These are phyloP conservation scores for Willisornis vidua DNA, from an alignment of 2,113 vertebrate genomes.

Conservation along the genomic window DNA sequence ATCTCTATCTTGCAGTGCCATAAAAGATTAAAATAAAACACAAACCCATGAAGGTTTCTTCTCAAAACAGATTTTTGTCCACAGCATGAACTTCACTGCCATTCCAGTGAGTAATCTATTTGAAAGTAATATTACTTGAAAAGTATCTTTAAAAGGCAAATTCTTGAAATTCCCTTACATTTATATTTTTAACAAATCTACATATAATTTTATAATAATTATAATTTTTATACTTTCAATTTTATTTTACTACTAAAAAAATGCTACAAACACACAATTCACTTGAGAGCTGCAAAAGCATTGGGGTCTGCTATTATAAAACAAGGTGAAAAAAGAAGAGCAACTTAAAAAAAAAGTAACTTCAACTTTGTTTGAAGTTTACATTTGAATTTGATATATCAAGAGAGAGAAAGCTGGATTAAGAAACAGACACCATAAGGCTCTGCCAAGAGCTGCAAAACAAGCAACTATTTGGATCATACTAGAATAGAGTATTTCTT, in stretches of 20 bases:
- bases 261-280: slow-evolving; percentile 50
- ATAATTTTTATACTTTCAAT: neutral
- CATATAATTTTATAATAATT: neutral
- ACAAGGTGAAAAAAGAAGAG: slow-evolving; percentile 32
- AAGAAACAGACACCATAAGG: neutral
- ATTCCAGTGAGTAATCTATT: slow-evolving; percentile 34
- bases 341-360: slow-evolving; percentile 34
- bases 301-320: slow-evolving; percentile 41
- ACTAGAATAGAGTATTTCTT: neutral
- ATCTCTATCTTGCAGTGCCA: neutral
- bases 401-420: neutral
- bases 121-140: slow-evolving; percentile 29
- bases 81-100: slow-evolving; percentile 15
- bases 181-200: neutral
- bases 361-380: neutral
- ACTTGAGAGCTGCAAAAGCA: slow-evolving; percentile 44
- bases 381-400: neutral
- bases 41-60: neutral
- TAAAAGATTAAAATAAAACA: slow-evolving; percentile 22
- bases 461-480: neutral
- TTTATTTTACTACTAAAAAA: slow-evolving; percentile 66
- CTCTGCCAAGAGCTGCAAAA: neutral
- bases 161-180: slow-evolving; percentile 12
- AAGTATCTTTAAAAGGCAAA: slow-evolving; percentile 30
- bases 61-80: slow-evolving; percentile 37